Evolutionary conservation across 2,888 invertebrate genomes (phyloP), one percentile per base, ranked within the genome.

Genomic region (Zelleria hepariella): DNA sequence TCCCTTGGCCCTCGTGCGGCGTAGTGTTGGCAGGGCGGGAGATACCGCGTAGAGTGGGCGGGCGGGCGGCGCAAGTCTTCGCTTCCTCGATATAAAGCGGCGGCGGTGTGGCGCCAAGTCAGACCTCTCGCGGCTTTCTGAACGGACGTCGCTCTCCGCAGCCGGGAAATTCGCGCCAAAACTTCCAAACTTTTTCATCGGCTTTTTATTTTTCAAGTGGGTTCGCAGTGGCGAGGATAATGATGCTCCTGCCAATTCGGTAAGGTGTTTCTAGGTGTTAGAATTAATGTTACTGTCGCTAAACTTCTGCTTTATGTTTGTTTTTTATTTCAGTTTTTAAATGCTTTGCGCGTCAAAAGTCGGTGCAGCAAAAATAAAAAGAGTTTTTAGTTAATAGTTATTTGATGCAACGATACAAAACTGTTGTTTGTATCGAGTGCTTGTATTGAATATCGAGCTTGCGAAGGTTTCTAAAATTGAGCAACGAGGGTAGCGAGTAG

Each of bases 91-190:
- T 84, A 86, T 75, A 86, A 86, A 78, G 73, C 77, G 70, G 73
- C 75, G 81, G 62, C 71, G 63, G 67, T 63, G 61, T 59, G 69
- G 65, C 69, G 68, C 67, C 71, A 65, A 20, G 73, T 69, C 85
- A 86, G 81, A 86, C 74, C 77, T 74, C 65, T 67, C 70, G 69
- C 71, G 71, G 77, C 82, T 72, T 77, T 74, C 74, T 64, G 64
- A 61, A 61, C 72, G 71, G 70, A 72, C 73, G 73, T 64, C 73
- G 32, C 32, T 42, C 27, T 27, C 32, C 42, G 20, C 55, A 20
- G 55, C 55, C 32, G 20, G 18, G 20, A 26, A 54, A 54, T 24
- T 25, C 54, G 54, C 54, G 54, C n/a, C 27, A 54, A 51, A 54
- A 54, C 54, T 54, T 54, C n/a, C 4, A 18, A 26, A 54, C 26